Evolutionary conservation across 2,113 vertebrate genomes (phyloP).

Genomic region (Podocnemis expansa): DNA sequence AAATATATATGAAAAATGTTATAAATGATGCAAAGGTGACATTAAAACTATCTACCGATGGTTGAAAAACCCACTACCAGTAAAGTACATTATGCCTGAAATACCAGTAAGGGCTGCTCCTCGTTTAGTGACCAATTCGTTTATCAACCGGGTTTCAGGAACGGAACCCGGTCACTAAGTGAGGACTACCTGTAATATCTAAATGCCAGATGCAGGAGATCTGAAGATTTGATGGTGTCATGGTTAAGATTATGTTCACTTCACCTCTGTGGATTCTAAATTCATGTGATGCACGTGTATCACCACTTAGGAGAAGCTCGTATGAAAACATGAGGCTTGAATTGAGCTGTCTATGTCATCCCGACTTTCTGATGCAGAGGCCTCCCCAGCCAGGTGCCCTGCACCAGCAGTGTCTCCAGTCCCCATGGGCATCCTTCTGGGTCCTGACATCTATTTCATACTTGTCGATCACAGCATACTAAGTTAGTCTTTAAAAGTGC

Average conservation of each 20-base stretch:
- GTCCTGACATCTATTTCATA: background rate
- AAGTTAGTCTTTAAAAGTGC: too few relatives aligned
- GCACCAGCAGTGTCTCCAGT: background rate
- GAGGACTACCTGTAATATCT: too few relatives aligned
- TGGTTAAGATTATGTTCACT: background rate
- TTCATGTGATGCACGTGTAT: fast-evolving
- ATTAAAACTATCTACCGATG: too few relatives aligned
- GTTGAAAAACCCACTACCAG: too few relatives aligned
- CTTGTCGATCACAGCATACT: background rate
- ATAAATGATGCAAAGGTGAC: too few relatives aligned
- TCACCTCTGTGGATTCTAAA: background rate
- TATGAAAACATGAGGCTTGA: background rate
- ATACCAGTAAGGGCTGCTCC: too few relatives aligned
- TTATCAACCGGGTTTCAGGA: too few relatives aligned
- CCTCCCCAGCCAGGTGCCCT: background rate
- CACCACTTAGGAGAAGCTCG: background rate
- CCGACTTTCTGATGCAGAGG: background rate
- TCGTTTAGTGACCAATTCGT: too few relatives aligned
- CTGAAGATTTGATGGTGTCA: background rate
- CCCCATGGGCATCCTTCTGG: background rate
- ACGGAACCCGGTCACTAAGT: too few relatives aligned
- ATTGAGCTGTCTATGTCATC: background rate
- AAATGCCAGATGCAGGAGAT: background rate
- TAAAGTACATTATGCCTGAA: too few relatives aligned
- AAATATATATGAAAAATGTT: too few relatives aligned